Evolutionary conservation across 2,888 invertebrate species (phyloP), one percentile per base, ranked within the genome.

Genomic region (Strigamia transsilvanica): DNA sequence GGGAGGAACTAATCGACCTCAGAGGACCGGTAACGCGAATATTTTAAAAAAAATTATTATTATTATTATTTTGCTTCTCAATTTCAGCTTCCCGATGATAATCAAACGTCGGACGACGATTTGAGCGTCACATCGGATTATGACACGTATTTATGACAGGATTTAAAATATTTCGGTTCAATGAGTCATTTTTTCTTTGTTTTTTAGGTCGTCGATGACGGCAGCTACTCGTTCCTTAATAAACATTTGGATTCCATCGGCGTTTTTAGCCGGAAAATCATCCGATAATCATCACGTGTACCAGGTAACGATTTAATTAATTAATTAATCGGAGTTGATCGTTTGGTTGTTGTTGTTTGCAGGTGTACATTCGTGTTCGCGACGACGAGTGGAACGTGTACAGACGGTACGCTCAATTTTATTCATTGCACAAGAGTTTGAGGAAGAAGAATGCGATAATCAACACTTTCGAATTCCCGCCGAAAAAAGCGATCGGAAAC

Each of bases 331-430:
- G 3, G 27, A 2, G 1, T 27, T 27, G 3, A 61, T n/a, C 27
- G 34, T 38, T 77, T 23, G 15, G 46, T 42, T 80, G n/a, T 80
- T 80, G 12, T n/a, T 21, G 21, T 66, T 42, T 81, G 5, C 86
- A 94, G 94, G 92, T 94, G 85, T 94, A 93, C 86, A 87, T 96
- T 51, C 91, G 95, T 85, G 93, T 96, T 81, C 92, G 93, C 78
- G 92, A 93, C 86, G 96, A 95, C 84, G 97, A 98, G 87, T 98
- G 98, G 98, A 96, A 95, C 86, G 93, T 98, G n/a, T 96, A 96
- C 87, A 92, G 97, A 85, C 91, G 98, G 86, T 98, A 98, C 87
- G 94, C 96, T 9, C 97, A 98, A 88, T 98, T 98, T 88, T 91
- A 95, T 87, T 92, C 94, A 84, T 90, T 98, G 38, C 96, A 98